Evolutionary conservation across 2,113 vertebrate genomes (phyloP).

Genomic region (Hyperoodon ampullatus): DNA sequence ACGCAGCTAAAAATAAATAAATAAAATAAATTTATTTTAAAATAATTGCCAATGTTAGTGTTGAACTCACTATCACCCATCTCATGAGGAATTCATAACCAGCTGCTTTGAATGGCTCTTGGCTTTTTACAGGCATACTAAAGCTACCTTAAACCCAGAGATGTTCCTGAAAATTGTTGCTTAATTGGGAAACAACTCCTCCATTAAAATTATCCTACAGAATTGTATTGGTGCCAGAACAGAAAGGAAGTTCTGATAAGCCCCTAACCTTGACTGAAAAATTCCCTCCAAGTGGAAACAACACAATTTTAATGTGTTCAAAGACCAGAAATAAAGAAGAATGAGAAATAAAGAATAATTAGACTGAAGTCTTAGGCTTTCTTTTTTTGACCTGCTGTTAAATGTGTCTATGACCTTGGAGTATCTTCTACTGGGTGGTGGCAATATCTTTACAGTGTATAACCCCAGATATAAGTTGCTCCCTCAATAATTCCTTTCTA

Average conservation of each 20-base stretch:
- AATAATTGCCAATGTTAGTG: constrained; percentile 41
- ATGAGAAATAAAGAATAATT: constrained; percentile 1
- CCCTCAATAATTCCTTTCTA: not conserved
- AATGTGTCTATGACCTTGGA: not conserved
- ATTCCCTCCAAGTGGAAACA: not conserved
- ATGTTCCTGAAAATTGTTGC: constrained; percentile 75
- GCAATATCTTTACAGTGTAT: not conserved
- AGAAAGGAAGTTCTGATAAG: constrained; percentile 68
- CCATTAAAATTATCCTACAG: constrained; percentile 78
- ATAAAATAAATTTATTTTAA: too few species aligned
- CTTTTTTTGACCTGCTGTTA: not conserved
- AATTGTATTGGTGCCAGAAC: constrained; percentile 72
- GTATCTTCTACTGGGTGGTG: not conserved
- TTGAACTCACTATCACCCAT: constrained; percentile 73
- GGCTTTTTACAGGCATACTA: constrained; percentile 77
- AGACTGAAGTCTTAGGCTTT: constrained; percentile 5
- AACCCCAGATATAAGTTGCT: not conserved
- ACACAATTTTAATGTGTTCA: constrained; percentile 52
- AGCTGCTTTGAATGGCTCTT: constrained; percentile 81
- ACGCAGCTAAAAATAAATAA: too few species aligned
- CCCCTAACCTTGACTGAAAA: constrained; percentile 21
- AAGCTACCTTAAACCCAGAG: constrained; percentile 80
- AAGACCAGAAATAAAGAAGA: constrained; percentile 3
- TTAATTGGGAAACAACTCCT: constrained; percentile 81
- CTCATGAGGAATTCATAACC: constrained; percentile 81